Evolutionary conservation across 1,140 invertebrate species (phyloP).

Genomic region (Berghia stephanieae): DNA sequence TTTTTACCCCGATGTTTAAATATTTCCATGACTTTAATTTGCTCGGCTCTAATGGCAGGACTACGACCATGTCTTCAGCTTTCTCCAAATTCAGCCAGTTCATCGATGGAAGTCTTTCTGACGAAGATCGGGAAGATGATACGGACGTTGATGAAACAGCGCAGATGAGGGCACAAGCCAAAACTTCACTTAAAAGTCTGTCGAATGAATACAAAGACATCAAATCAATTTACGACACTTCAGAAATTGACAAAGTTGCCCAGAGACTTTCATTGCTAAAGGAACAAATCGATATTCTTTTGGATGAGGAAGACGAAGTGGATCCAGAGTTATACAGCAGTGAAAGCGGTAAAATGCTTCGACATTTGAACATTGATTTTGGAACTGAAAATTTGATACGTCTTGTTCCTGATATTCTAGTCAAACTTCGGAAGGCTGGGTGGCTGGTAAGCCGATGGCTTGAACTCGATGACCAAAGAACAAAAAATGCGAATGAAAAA

Average conservation of each 20-base stretch:
- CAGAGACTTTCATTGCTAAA: constrained; percentile 53
- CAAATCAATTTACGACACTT: constrained; percentile 54
- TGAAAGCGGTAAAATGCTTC: constrained; percentile 50
- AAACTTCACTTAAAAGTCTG: constrained; percentile 47
- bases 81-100: constrained; percentile 47
- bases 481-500: constrained; percentile 51
- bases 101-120: constrained; percentile 29
- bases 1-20: constrained; percentile 55
- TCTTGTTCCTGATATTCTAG: constrained; percentile 53
- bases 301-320: constrained; percentile 53
- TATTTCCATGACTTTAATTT: constrained; percentile 51
- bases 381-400: constrained; percentile 47
- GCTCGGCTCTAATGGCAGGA: constrained; percentile 35
- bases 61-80: constrained; percentile 40
- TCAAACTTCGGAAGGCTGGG: constrained; percentile 53
- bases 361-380: constrained; percentile 48
- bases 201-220: constrained; percentile 54
- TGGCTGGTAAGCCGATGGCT: constrained; percentile 53
- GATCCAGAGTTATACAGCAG: constrained; percentile 50
- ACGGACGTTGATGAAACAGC: constrained; percentile 34
- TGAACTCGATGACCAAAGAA: constrained; percentile 51
- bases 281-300: constrained; percentile 52
- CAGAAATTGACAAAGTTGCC: constrained; percentile 51
- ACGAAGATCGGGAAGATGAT: constrained; percentile 29
- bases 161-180: constrained; percentile 40